Evolutionary conservation across 2,888 invertebrate genomes (phyloP), one percentile per base, ranked within the genome.

Genomic region (Phortica okadai): DNA sequence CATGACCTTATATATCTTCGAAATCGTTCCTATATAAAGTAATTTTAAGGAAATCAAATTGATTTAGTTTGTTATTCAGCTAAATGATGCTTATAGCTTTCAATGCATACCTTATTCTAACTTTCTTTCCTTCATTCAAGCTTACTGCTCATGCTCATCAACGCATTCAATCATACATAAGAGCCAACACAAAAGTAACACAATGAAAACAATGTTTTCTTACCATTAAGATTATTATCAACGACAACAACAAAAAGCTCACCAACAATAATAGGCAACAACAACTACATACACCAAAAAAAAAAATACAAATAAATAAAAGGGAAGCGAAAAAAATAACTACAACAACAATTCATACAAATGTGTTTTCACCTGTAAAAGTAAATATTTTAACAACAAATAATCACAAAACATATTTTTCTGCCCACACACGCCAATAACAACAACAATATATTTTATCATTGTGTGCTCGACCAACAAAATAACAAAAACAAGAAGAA

Each of bases 341-440:
- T 11, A 33, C 33, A 45, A 45, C 69, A 70, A 50, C 25, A 21
- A 70, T 25, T 45, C 10, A 44, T 42, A 67, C 16, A 67, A 72
- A 72, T 72, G 70, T 72, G 70, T 72, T 16, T 62, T 72, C 70
- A 72, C 70, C 70, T 72, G 70, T 72, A 72, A 72, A 72, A 56
- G 70, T 72, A 72, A 72, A 72, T 72, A 72, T 72, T 72, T 72
- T 72, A 54, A 72, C 70, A 56, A 56, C 70, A 72, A 72, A 72
- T 72, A 72, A 56, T 72, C 70, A 72, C 70, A 72, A 72, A 72
- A 72, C 70, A 72, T 72, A 72, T 72, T 72, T 72, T 56, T 56
- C 45, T 42, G 16, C 16, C 44, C 33, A 45, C 42, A 67, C 16
- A 62, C 11, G 50, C 25, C 62, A 62, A 62, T 16, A 56, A 62